Conservation (phyloP, 1,140 invertebrate species). For the Drosophila hydei region DNA sequence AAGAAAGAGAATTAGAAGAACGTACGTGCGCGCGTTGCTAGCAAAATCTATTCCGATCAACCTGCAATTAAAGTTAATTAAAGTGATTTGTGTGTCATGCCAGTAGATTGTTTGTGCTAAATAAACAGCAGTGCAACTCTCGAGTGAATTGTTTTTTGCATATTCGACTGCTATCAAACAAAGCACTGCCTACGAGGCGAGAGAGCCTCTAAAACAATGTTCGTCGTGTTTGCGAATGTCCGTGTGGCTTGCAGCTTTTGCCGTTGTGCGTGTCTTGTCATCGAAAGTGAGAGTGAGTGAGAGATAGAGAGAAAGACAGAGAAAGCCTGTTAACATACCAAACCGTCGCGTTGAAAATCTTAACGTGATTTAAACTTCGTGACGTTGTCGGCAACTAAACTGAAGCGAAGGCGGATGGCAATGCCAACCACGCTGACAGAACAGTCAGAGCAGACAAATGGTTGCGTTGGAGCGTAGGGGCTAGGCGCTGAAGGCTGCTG, state of each 20-base stretch:
- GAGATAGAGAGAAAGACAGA: neutral
- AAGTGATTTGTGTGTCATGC: neutral
- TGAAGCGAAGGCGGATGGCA: conserved; percentile 10
- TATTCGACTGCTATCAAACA: no score
- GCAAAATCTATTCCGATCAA: neutral
- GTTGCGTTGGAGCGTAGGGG: conserved; percentile 1
- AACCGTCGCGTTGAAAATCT: conserved; percentile 63
- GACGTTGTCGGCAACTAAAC: conserved; percentile 36
- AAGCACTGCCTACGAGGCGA: neutral
- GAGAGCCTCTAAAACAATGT: conserved; percentile 7
- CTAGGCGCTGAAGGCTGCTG: neutral
- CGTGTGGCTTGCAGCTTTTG: conserved; percentile 14
- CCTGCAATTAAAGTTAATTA: neutral
- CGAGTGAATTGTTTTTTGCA: neutral
- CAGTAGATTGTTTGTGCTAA: no score
- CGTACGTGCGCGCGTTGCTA: neutral
- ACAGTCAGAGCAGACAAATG: conserved; percentile 36
- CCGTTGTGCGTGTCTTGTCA: conserved; percentile 14
- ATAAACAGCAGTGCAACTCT: no score
- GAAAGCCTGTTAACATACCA: conserved; percentile 54
- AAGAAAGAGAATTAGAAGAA: neutral
- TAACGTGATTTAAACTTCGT: conserved; percentile 72
- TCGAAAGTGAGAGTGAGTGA: conserved; percentile 3
- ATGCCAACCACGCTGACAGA: conserved; percentile 38
- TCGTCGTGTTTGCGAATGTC: conserved; percentile 15